Evolutionary conservation across 1,140 invertebrate species (phyloP).

Genomic region (Drosophila ficusphila): DNA sequence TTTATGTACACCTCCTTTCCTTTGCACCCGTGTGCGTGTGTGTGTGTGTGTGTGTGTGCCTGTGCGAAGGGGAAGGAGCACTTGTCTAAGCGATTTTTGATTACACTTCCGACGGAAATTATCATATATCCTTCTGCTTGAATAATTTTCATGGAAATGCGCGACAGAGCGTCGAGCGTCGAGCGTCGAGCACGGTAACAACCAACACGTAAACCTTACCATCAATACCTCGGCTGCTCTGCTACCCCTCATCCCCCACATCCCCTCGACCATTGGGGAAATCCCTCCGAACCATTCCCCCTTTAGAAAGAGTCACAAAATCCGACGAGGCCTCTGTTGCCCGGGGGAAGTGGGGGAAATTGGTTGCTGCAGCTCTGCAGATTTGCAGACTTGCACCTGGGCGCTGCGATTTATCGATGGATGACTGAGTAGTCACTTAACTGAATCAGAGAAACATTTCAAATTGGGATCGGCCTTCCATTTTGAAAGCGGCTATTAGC

Average conservation of each 20-base stretch:
- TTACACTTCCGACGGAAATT: slow-evolving; percentile 84
- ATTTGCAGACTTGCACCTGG: not conserved
- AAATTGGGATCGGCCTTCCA: not conserved
- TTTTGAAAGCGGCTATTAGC: not conserved
- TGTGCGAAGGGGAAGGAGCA: not conserved
- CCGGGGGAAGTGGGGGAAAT: not conserved
- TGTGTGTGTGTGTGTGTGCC: not conserved
- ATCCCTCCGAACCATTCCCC: not conserved
- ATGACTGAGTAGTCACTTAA: not conserved
- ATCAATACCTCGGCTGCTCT: slow-evolving; percentile 5
- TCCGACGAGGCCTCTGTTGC: not conserved
- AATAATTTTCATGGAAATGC: slow-evolving; percentile 82
- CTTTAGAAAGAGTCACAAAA: not conserved
- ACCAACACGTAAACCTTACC: too few relatives aligned
- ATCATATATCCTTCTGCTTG: slow-evolving; percentile 84
- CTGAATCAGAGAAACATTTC: not conserved
- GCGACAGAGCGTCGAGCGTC: slow-evolving; percentile 34
- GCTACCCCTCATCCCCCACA: not conserved
- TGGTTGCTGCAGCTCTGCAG: not conserved
- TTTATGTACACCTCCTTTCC: not conserved
- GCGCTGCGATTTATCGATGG: not conserved
- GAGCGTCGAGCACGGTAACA: not conserved
- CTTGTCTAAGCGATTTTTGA: slow-evolving; percentile 84
- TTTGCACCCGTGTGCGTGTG: not conserved
- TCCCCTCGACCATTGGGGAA: not conserved